A percentile compares a stretch with the other conserved stretches of the same genome.
Conservation (phyloP, 2,888 invertebrate genomes). For the Altica lythri region DNA sequence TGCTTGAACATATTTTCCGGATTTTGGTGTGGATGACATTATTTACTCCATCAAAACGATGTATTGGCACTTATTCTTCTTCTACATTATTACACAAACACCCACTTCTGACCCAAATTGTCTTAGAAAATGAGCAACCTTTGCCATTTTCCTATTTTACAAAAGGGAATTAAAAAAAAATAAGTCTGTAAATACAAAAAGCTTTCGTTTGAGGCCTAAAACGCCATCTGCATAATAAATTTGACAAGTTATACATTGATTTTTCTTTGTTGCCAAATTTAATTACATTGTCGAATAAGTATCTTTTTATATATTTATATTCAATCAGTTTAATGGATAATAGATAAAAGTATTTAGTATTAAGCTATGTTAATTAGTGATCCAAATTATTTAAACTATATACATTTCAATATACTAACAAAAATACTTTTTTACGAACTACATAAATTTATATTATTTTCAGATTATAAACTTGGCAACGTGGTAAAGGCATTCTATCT, state of each 20-base stretch:
- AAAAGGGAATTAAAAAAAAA: conserved; percentile 31
- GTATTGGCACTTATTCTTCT: conserved; percentile 20
- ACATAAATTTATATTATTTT: no score
- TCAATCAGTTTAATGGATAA: no score
- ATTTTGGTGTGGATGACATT: conserved; percentile 58
- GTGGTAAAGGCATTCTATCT: no score
- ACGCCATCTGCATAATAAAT: conserved; percentile 45
- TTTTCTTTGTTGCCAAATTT: conserved; percentile 17
- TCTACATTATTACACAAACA: conserved; percentile 28
- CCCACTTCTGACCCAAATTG: conserved; percentile 14
- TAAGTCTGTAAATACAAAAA: conserved; percentile 28
- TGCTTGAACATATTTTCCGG: conserved; percentile 57
- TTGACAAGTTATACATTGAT: no score
- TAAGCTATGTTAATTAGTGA: no score
- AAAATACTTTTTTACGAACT: no score
- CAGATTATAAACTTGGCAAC: no score
- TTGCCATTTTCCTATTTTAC: conserved; percentile 24
- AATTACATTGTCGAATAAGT: no score
- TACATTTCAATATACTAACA: no score
- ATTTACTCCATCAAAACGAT: conserved; percentile 41
- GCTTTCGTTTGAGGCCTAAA: conserved; percentile 30
- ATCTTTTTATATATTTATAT: no score
- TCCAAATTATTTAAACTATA: no score
- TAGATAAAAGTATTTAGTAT: no score
- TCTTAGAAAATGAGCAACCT: conserved; percentile 19